Evolutionary conservation across 2,888 invertebrate genomes (phyloP).

Genomic region (Aphidius colemani): DNA sequence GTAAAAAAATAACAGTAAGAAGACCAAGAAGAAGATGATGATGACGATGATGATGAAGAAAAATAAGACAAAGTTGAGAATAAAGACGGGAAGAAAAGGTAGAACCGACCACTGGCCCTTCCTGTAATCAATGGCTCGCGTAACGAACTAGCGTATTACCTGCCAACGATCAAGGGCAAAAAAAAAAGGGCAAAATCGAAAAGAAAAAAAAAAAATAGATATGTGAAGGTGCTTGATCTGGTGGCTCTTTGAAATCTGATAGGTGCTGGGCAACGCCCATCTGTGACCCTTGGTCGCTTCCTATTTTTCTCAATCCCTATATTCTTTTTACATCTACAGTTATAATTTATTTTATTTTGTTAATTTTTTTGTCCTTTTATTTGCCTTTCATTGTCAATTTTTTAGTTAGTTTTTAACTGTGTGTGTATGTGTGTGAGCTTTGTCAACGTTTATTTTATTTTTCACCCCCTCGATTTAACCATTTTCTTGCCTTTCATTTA

Average conservation of each 20-base stretch:
- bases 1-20: neutral
- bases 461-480: neutral
- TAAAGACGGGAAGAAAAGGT: neutral
- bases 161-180: conserved; percentile 41
- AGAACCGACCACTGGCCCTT: conserved; percentile 37
- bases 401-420: conserved; percentile 1
- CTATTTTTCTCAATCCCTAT: conserved; percentile 4
- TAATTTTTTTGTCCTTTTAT: conserved; percentile 12
- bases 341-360: no score
- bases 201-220: conserved; percentile 11
- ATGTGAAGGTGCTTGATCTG: conserved; percentile 43
- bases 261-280: conserved; percentile 54
- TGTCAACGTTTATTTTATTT: no score
- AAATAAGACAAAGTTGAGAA: no score
- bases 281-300: conserved; percentile 46
- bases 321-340: no score
- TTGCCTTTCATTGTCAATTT: conserved; percentile 7
- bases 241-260: conserved; percentile 50
- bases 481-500: conserved; percentile 17
- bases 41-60: no score
- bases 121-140: conserved; percentile 42
- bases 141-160: conserved; percentile 49
- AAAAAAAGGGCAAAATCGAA: conserved; percentile 16
- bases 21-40: no score
- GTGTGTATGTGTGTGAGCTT: no score